These are phyloP conservation scores for Cyanocitta stelleri DNA, from an alignment of 2,113 vertebrate species.

Conservation along the genomic window DNA sequence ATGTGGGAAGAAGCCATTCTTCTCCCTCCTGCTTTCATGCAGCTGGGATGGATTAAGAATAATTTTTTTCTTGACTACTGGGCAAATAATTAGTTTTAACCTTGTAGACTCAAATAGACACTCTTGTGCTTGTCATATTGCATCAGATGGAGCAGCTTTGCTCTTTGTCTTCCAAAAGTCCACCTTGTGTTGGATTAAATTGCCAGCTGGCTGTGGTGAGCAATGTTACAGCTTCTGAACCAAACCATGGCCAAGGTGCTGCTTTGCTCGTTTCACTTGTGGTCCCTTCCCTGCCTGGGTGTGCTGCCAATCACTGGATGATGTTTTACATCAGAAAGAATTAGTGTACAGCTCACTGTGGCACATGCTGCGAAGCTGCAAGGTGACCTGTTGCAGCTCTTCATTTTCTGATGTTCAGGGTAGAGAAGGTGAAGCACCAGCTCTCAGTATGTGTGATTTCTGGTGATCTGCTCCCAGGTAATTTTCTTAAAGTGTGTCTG, in stretches of 20 bases:
- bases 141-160: not conserved
- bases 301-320: not conserved
- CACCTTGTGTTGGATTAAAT: not conserved
- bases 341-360: not conserved
- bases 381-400: not conserved
- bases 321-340: not conserved
- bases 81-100: not conserved
- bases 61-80: not conserved
- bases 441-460: not conserved
- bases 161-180: not conserved
- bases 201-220: not conserved
- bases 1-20: not conserved
- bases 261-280: not conserved
- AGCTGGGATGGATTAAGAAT: not conserved
- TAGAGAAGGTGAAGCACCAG: not conserved
- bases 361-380: not conserved
- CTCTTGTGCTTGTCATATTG: not conserved
- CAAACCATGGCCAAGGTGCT: not conserved
- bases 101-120: not conserved
- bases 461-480: not conserved
- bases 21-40: not conserved
- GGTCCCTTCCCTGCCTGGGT: not conserved
- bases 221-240: not conserved
- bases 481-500: not conserved
- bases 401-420: not conserved